Percentiles rank a stretch among this genome's conserved stretches.
phyloP scores from a whole-genome alignment of 2,113 vertebrate genomes.

The Uropsilus gracilis region DNA sequence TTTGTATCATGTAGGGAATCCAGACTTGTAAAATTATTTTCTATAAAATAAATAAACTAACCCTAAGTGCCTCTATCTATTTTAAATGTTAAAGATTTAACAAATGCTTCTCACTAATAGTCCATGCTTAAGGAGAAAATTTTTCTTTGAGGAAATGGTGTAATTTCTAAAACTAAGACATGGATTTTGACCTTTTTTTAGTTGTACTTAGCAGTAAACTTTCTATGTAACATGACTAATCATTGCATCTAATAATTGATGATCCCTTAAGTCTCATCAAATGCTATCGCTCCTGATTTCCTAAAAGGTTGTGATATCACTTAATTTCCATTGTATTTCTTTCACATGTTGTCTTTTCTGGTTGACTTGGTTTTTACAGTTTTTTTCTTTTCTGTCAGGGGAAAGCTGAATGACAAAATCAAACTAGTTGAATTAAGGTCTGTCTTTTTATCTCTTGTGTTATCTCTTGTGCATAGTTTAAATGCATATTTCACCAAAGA shows the following conservation, averaged over 20 bases:
- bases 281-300: background rate
- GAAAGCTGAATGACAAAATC: background rate
- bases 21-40: background rate
- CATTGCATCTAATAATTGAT: background rate
- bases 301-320: background rate
- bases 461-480: background rate
- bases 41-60: background rate
- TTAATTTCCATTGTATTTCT: background rate
- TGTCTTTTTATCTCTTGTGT: background rate
- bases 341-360: background rate
- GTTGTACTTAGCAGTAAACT: background rate
- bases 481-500: background rate
- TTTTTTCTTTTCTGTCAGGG: background rate
- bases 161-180: background rate
- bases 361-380: background rate
- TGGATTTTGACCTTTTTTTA: background rate
- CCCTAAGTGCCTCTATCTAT: background rate
- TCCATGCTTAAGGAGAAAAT: background rate
- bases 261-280: background rate
- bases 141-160: background rate
- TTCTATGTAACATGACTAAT: background rate
- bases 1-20: background rate
- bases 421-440: background rate
- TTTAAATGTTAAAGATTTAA: conserved; percentile 6
- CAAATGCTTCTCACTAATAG: background rate